Evolutionary conservation across 2,888 invertebrate species (phyloP).

Genomic region (Meta bourneti): DNA sequence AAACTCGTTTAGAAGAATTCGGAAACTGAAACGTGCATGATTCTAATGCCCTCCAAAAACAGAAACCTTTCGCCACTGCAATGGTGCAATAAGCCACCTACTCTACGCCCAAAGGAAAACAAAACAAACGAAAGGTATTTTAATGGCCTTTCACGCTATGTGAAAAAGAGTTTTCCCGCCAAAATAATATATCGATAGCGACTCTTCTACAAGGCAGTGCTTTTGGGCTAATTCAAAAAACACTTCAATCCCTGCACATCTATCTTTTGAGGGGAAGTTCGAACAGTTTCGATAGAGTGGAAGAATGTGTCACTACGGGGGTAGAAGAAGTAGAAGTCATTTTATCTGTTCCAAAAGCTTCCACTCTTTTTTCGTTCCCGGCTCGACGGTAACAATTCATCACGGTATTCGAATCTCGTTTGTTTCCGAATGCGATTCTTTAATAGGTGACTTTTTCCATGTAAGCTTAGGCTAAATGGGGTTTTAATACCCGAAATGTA

Average conservation of each 20-base stretch:
- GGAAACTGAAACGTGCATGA: no score
- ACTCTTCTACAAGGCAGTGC: not conserved
- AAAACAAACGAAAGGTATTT: not conserved
- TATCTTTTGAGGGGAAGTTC: slow-evolving; percentile 27
- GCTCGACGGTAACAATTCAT: slow-evolving; percentile 19
- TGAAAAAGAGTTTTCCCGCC: not conserved
- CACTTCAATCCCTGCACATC: slow-evolving; percentile 31
- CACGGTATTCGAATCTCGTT: slow-evolving; percentile 57
- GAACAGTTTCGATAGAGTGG: not conserved
- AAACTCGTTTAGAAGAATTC: no score
- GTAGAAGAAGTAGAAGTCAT: slow-evolving; percentile 21
- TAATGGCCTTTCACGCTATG: not conserved
- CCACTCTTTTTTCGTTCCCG: slow-evolving; percentile 37
- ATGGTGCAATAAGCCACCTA: no score
- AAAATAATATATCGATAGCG: not conserved
- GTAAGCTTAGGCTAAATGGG: not conserved
- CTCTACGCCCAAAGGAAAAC: not conserved
- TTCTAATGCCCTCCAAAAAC: not conserved
- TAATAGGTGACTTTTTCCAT: slow-evolving; percentile 20
- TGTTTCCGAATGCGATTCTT: slow-evolving; percentile 42
- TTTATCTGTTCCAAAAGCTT: slow-evolving; percentile 27
- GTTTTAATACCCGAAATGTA: slow-evolving; percentile 32
- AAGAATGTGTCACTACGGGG: slow-evolving; percentile 18
- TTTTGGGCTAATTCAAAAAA: slow-evolving; percentile 45
- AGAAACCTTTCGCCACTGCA: not conserved